Base-by-base conservation (phyloP, 2,113 vertebrate genomes). In the Mola mola region DNA sequence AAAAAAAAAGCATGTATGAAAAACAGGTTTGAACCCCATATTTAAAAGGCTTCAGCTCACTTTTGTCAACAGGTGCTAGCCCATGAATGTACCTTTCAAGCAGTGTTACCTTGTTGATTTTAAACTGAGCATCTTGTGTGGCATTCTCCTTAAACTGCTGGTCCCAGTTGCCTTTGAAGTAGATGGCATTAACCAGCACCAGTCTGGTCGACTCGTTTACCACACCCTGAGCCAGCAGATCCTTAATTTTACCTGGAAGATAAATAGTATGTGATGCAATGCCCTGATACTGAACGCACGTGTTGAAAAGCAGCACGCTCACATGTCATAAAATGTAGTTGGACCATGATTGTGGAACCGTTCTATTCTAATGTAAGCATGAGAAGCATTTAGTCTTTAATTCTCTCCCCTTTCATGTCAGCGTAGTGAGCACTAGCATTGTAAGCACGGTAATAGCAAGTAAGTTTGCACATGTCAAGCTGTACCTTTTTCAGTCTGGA, bases 131-230 rank as follows among this genome's bases (percentile, higher is more conserved):
- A 8, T 95, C 87, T 0, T 0, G 19, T 5, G 96, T 98, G 10
- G 24, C 0, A 0, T 10, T 17, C 65, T 84, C 72, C 5, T 66
- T 0, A 63, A 98, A 98, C 74, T 91, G 82, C 21, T 90, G 88
- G 65, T 91, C 83, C 96, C 96, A 98, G 38, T 69, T 89, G 0
- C 94, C 95, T 83, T 97, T 98, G 81, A 98, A 98, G 86, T 98
- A 98, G 85, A 98, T 93, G 69, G 96, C 96, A 0, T 97, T 97
- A 73, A 98, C 94, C 60, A 98, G 68, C 40, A 97, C 91, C 0
- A 98, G 86, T 66, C 44, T 92, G 51, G 94, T 96, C 25, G 33
- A 8, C 2, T 0, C 11, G 26, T 94, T 52, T 66, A 98, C 51
- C 16, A 78, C 38, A 13, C 87, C 93, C 16, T 82, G 0, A 13